These are phyloP conservation scores for Acinonyx jubatus DNA, from an alignment of 2,113 vertebrate genomes.

Conservation along the genomic window DNA sequence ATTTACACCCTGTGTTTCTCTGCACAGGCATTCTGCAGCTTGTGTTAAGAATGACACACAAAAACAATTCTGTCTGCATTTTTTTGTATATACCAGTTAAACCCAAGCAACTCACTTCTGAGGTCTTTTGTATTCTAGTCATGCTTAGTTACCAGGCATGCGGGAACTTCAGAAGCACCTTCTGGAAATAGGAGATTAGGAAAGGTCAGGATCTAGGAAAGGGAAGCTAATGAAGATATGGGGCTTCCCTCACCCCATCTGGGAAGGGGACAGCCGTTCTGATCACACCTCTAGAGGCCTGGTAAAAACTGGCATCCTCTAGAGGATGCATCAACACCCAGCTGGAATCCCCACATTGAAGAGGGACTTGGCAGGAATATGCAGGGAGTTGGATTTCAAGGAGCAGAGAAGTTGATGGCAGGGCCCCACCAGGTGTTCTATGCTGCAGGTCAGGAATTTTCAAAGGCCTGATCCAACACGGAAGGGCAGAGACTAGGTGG, in stretches of 20 bases:
- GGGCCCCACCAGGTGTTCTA: background rate
- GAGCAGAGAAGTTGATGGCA: background rate
- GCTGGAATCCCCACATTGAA: background rate
- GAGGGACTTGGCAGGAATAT: background rate
- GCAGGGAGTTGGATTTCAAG: background rate
- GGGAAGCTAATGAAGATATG: background rate
- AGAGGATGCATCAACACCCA: background rate
- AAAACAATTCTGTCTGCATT: background rate
- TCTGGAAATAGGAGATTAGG: background rate
- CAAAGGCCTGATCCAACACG: background rate
- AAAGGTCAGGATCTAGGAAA: background rate
- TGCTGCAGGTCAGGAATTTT: background rate
- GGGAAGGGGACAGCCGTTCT: background rate
- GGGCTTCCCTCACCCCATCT: background rate
- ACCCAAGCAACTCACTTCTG: background rate
- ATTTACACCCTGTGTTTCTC: conserved; percentile 29
- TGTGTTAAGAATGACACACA: background rate
- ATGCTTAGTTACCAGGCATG: background rate
- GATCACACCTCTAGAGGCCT: background rate
- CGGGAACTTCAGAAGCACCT: background rate
- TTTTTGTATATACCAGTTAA: background rate
- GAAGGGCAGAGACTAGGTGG: background rate
- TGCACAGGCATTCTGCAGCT: background rate
- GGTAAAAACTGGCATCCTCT: background rate
- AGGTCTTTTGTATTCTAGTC: background rate